phyloP scores from a whole-genome alignment of 1,140 invertebrate genomes.

The Meloidogyne floridensis region DNA sequence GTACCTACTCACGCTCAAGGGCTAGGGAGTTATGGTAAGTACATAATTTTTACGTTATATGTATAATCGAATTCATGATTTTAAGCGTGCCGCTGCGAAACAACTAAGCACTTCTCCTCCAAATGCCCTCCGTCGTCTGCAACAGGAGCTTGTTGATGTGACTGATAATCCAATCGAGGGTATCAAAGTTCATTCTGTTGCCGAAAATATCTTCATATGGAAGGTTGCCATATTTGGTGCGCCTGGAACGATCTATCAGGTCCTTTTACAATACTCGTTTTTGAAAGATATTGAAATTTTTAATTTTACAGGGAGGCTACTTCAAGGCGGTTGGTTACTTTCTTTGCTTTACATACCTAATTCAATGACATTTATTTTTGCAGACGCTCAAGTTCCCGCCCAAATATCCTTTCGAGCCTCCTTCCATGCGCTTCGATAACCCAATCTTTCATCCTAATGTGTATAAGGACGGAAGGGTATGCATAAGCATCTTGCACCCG shows the following conservation, averaged over 20 bases:
- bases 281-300: background rate
- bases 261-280: background rate
- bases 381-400: background rate
- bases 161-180: background rate
- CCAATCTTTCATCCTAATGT: constrained; percentile 4
- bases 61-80: background rate
- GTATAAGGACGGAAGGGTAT: constrained; percentile 12
- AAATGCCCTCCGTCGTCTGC: background rate
- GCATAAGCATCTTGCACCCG: constrained; percentile 18
- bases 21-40: background rate
- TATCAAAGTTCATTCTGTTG: background rate
- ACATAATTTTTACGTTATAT: background rate
- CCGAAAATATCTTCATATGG: background rate
- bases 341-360: background rate
- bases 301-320: background rate
- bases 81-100: background rate
- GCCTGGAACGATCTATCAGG: background rate
- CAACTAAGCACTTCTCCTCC: background rate
- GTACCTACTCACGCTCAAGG: background rate
- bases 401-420: background rate
- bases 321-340: background rate
- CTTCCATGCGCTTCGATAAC: background rate
- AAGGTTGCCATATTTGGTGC: background rate
- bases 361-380: background rate
- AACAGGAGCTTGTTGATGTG: background rate